phyloP scores from a whole-genome alignment of 2,113 vertebrate genomes.

The Urocitellus parryii region DNA sequence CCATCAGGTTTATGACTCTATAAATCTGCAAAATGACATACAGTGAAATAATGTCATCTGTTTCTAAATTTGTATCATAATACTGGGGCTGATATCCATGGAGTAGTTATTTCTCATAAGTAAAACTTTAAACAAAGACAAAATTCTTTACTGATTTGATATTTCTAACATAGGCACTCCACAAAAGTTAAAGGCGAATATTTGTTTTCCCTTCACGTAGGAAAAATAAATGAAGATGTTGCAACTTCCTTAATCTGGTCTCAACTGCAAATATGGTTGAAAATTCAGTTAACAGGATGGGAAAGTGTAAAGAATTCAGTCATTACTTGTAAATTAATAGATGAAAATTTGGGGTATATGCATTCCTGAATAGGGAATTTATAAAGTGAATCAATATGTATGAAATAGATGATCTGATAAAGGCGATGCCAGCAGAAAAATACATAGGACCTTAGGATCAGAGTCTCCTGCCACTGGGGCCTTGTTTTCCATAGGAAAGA shows the following conservation, averaged over 20 bases:
- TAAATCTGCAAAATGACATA: constrained; percentile 83
- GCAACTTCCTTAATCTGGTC: not conserved
- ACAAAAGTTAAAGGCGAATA: constrained; percentile 47
- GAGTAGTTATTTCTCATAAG: constrained; percentile 69
- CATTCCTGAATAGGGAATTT: not conserved
- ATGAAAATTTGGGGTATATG: not conserved
- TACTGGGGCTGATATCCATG: constrained; percentile 62
- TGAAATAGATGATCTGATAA: not conserved
- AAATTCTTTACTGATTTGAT: constrained; percentile 1
- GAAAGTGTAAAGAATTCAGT: not conserved
- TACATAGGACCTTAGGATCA: not conserved
- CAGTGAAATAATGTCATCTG: constrained; percentile 79
- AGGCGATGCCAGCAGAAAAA: not conserved
- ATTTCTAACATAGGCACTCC: not conserved
- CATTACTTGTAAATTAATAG: not conserved
- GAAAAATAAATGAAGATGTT: constrained; percentile 36
- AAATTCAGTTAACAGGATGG: not conserved
- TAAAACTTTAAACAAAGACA: constrained; percentile 71
- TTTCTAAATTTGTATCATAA: constrained; percentile 81
- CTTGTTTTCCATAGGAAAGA: not conserved
- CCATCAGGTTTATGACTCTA: constrained; percentile 79
- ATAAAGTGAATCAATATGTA: not conserved
- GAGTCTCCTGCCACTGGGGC: too few species aligned
- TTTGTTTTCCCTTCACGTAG: not conserved
- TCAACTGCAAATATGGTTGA: not conserved